phyloP scores from a whole-genome alignment of 2,113 vertebrate genomes.

The Ciconia maguari region DNA sequence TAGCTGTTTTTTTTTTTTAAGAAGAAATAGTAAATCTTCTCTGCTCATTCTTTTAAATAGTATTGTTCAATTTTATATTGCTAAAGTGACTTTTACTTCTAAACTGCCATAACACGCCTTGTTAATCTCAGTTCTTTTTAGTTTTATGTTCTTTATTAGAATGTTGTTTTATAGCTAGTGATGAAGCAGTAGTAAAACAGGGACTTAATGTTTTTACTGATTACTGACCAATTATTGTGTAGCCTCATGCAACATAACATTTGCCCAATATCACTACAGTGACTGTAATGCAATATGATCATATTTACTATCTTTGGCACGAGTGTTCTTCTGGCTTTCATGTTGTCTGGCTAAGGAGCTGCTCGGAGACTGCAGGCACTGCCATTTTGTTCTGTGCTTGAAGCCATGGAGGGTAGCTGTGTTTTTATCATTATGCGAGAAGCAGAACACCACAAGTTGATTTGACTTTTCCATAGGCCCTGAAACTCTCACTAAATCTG shows the following conservation, averaged over 20 bases:
- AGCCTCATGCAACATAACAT: not conserved
- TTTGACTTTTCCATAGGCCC: not conserved
- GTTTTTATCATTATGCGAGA: not conserved
- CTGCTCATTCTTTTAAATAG: not conserved
- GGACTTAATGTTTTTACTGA: slow-evolving; percentile 28
- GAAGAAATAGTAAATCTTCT: not conserved
- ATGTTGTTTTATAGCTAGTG: slow-evolving; percentile 15
- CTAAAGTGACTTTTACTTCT: slow-evolving; percentile 30
- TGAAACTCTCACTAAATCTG: slow-evolving; percentile 17
- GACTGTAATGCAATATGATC: not conserved
- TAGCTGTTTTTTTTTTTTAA: not conserved
- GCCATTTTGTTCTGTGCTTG: slow-evolving; percentile 25
- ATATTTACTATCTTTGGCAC: not conserved
- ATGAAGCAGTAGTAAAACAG: slow-evolving; percentile 18
- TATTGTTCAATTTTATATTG: not conserved
- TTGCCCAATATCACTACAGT: not conserved
- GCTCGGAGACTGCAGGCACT: not conserved
- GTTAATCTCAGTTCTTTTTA: slow-evolving; percentile 23
- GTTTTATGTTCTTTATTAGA: slow-evolving; percentile 14
- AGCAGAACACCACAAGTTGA: not conserved
- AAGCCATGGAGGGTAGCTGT: not conserved
- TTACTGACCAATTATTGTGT: slow-evolving; percentile 13
- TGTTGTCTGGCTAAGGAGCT: not conserved
- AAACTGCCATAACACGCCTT: not conserved
- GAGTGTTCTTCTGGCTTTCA: not conserved